Conservation (phyloP, 2,113 vertebrate species). For the Thalassarche chlororhynchos region DNA sequence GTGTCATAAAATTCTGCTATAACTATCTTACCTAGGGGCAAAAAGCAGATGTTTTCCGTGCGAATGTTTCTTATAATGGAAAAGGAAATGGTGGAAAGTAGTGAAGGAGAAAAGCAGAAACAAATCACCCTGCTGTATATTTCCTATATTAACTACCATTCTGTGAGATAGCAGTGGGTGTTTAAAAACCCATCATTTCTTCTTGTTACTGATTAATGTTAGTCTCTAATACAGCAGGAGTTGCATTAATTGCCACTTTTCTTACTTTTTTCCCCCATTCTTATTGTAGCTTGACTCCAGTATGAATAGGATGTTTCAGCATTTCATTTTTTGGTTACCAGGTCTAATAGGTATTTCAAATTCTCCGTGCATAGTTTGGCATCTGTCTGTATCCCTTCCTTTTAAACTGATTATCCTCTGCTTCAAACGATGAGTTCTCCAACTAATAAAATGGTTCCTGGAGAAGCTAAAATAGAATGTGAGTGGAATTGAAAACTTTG, state of each 20-base stretch:
- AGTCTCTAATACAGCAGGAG: background rate
- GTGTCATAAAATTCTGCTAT: background rate
- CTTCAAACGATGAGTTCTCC: background rate
- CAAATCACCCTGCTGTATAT: background rate
- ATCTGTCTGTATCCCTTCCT: background rate
- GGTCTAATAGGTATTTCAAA: background rate
- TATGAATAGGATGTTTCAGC: background rate
- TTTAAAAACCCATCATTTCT: background rate
- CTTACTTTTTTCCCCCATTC: background rate
- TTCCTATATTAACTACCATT: background rate
- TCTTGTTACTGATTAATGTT: background rate
- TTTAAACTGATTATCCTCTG: conserved; percentile 18
- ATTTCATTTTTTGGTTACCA: background rate
- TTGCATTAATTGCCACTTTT: background rate
- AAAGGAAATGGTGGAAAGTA: background rate
- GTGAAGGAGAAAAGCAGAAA: background rate
- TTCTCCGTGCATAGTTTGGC: background rate
- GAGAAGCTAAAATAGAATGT: background rate
- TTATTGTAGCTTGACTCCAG: background rate
- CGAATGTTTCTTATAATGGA: background rate
- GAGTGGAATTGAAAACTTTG: background rate
- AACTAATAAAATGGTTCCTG: background rate
- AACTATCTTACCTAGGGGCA: background rate
- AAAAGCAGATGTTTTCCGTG: background rate
- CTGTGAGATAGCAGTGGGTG: background rate